phyloP scores from a whole-genome alignment of 2,888 invertebrate species.

The Alloplasta piceator region DNA sequence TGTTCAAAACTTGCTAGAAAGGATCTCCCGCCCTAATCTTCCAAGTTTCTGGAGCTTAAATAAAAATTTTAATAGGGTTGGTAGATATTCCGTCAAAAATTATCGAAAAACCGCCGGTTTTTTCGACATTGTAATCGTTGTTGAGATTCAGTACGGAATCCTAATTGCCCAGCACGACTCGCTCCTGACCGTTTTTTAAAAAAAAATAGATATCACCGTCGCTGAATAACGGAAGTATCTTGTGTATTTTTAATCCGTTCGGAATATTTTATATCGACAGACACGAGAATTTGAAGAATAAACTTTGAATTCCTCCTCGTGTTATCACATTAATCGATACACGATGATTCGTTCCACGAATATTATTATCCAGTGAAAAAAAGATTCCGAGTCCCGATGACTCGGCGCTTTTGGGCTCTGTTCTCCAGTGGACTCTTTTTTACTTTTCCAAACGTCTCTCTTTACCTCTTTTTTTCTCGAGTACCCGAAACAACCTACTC shows the following conservation, averaged over 20 bases:
- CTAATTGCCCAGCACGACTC: too few species aligned
- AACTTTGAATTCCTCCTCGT: slow-evolving; percentile 17
- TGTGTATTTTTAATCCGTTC: slow-evolving; percentile 40
- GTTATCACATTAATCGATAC: slow-evolving; percentile 21
- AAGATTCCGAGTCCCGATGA: slow-evolving; percentile 15
- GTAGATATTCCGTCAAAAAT: too few species aligned
- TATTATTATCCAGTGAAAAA: slow-evolving; percentile 49
- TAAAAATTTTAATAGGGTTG: too few species aligned
- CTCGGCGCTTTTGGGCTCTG: slow-evolving; percentile 19
- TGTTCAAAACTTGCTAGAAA: too few species aligned
- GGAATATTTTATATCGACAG: slow-evolving; percentile 19
- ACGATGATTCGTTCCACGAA: slow-evolving; percentile 48
- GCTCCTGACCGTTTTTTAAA: too few species aligned
- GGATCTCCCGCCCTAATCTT: too few species aligned
- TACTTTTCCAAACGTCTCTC: slow-evolving; percentile 22
- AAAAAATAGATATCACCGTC: slow-evolving; percentile 76
- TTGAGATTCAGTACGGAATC: too few species aligned
- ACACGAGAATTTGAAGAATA: neutral
- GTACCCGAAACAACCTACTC: slow-evolving; percentile 58
- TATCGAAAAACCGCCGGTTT: too few species aligned
- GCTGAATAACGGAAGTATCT: slow-evolving; percentile 52
- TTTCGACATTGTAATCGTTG: too few species aligned
- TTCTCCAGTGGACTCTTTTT: neutral
- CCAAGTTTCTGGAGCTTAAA: too few species aligned
- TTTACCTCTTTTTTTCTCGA: slow-evolving; percentile 1